A percentile compares a stretch with the other conserved stretches of the same genome.
Evolutionary conservation across 2,888 invertebrate genomes (phyloP).

Genomic region (Drosophila leonis): DNA sequence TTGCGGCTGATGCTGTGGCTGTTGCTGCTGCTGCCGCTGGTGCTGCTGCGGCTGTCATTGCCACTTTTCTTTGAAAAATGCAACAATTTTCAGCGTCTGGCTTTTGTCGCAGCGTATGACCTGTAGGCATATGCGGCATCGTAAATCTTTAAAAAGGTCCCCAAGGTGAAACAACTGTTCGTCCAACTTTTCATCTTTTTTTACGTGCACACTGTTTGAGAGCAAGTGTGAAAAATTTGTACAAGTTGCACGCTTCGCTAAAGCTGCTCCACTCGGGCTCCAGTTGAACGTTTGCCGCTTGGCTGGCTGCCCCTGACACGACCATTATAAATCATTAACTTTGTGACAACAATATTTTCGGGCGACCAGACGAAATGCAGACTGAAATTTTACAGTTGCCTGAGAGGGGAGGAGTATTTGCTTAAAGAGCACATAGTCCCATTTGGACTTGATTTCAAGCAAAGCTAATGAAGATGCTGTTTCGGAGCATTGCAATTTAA

Average conservation of each 20-base stretch:
- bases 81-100: constrained; percentile 78
- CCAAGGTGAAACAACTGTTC: constrained; percentile 71
- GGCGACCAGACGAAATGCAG: constrained; percentile 47
- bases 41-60: constrained; percentile 65
- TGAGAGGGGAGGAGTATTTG: constrained; percentile 7
- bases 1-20: constrained; percentile 7
- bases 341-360: constrained; percentile 77
- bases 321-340: constrained; percentile 80
- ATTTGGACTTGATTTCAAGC: constrained; percentile 16
- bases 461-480: not conserved
- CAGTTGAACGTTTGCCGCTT: constrained; percentile 42
- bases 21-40: constrained; percentile 26
- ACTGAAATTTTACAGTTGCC: constrained; percentile 23
- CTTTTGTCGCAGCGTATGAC: constrained; percentile 69
- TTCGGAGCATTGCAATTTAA: constrained; percentile 4
- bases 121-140: constrained; percentile 83
- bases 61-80: constrained; percentile 80
- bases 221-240: constrained; percentile 80
- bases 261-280: constrained; percentile 46
- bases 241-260: constrained; percentile 75
- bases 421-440: constrained; percentile 17
- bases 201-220: constrained; percentile 52
- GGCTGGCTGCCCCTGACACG: constrained; percentile 57
- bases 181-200: constrained; percentile 23
- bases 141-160: constrained; percentile 84